Conservation (phyloP, 2,113 vertebrate genomes). For the Eupsittula cactorum region DNA sequence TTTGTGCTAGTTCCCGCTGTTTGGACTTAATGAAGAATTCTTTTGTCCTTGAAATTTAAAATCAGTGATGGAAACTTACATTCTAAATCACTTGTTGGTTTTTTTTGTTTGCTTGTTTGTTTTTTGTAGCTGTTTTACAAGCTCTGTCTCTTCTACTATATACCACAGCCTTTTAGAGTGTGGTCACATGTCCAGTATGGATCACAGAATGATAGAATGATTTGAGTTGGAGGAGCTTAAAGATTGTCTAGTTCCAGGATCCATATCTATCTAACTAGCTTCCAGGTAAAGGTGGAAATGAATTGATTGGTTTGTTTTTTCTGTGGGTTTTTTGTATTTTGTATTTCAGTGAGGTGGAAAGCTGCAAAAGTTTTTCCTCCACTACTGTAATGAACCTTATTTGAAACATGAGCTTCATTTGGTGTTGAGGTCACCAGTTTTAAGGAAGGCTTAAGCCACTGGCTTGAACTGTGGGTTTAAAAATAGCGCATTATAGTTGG, state of each 20-base stretch:
- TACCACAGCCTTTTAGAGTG: rapidly evolving
- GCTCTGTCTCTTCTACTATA: not conserved
- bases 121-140: not conserved
- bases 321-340: not conserved
- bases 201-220: not conserved
- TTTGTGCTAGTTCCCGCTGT: not conserved
- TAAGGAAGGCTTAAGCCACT: not conserved
- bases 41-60: not conserved
- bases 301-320: not conserved
- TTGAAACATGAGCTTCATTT: not conserved
- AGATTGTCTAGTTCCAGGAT: not conserved
- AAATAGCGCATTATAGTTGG: not conserved
- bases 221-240: not conserved
- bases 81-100: not conserved
- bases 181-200: rapidly evolving
- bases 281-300: not conserved
- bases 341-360: not conserved
- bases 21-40: not conserved
- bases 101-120: no score
- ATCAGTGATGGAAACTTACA: not conserved
- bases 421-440: not conserved
- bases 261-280: not conserved
- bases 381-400: rapidly evolving
- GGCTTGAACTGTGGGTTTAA: not conserved
- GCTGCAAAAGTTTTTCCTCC: not conserved